phyloP scores from a whole-genome alignment of 2,113 vertebrate species.

The Ophiodon elongatus region DNA sequence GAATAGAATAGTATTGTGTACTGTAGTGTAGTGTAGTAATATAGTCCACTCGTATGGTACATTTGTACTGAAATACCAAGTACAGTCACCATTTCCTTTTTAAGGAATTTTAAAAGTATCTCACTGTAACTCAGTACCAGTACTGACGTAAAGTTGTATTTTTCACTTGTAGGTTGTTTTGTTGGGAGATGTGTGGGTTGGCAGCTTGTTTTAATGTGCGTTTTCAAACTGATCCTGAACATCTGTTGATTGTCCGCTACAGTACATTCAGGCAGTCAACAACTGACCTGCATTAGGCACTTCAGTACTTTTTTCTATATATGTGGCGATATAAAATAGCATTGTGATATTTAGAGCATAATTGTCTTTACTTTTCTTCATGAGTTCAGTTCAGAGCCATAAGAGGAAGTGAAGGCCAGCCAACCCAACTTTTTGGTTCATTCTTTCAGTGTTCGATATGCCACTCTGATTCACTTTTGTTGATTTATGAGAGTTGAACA shows the following conservation, averaged over 20 bases:
- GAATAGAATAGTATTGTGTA: background rate
- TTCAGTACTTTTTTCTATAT: background rate
- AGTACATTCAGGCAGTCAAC: background rate
- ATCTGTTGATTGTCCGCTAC: background rate
- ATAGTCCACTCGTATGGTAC: background rate
- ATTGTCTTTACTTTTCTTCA: background rate
- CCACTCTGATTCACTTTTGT: constrained; percentile 26
- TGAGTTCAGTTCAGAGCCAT: background rate
- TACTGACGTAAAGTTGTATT: background rate
- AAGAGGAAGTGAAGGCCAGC: background rate
- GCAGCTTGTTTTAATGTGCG: background rate
- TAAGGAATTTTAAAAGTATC: background rate
- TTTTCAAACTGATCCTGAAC: background rate
- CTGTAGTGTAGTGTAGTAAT: background rate
- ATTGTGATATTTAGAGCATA: background rate
- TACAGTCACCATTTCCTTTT: background rate
- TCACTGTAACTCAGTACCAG: background rate
- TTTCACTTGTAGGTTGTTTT: background rate
- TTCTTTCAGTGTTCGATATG: constrained; percentile 9
- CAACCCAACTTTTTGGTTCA: background rate
- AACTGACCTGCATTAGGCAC: background rate
- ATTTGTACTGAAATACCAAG: background rate
- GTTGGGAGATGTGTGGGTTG: background rate
- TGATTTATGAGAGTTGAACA: constrained; percentile 35
- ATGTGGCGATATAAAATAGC: background rate